Percentiles rank a stretch among this genome's conserved stretches.
phyloP scores from a whole-genome alignment of 2,113 vertebrate species.

The Pituophis catenifer region DNA sequence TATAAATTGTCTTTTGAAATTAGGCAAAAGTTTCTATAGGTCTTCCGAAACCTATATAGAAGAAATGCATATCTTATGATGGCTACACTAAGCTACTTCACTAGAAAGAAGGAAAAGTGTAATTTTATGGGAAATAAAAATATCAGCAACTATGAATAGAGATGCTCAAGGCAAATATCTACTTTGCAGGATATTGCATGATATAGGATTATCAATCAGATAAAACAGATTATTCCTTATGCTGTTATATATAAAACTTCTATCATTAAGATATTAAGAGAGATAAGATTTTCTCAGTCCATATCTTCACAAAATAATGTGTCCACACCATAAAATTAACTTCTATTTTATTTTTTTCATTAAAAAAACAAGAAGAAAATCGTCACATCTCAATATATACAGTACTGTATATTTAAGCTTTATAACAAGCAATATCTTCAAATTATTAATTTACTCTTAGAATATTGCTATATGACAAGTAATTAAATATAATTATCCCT shows the following conservation, averaged over 20 bases:
- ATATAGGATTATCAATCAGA: background rate
- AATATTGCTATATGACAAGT: background rate
- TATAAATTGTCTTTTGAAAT: background rate
- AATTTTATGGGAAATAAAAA: background rate
- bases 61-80: background rate
- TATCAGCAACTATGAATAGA: background rate
- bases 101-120: background rate
- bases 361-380: background rate
- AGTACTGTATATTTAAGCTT: background rate
- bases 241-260: background rate
- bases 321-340: background rate
- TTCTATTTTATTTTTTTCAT: background rate
- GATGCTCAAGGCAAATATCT: background rate
- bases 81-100: background rate
- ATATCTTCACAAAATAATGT: background rate
- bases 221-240: background rate
- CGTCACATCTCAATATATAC: background rate
- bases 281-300: background rate
- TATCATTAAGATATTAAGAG: background rate
- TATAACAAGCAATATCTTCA: background rate
- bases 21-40: background rate
- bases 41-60: background rate
- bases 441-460: background rate
- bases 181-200: background rate
- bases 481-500: background rate